Conservation (phyloP, 1,140 invertebrate species). For the Leptopilina clavipes region DNA sequence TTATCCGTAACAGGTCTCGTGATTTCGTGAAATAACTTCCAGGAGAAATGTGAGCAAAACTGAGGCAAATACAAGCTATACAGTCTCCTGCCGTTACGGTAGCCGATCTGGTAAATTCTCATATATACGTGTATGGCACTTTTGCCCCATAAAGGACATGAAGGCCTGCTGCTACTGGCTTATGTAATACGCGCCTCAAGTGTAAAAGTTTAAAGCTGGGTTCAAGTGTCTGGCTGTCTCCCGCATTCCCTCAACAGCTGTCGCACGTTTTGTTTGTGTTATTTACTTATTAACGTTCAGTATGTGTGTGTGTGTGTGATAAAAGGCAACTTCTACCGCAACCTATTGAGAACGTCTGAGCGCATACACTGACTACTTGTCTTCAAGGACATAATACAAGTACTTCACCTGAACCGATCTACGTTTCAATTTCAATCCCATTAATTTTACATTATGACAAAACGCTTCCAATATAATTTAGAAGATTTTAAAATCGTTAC, state of each 20-base stretch:
- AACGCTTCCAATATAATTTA: no score
- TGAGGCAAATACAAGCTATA: neutral
- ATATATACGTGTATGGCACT: neutral
- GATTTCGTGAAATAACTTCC: slow-evolving; percentile 2
- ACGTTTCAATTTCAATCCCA: slow-evolving; percentile 13
- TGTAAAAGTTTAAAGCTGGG: slow-evolving; percentile 34
- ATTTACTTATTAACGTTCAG: slow-evolving; percentile 9
- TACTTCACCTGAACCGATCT: neutral
- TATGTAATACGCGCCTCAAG: slow-evolving; percentile 53
- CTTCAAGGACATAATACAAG: slow-evolving; percentile 50
- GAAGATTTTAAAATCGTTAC: no score
- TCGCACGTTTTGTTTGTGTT: slow-evolving; percentile 45
- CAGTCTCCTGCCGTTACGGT: slow-evolving; percentile 10
- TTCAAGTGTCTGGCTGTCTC: slow-evolving; percentile 51
- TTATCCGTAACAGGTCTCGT: slow-evolving; percentile 18
- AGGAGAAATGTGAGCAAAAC: neutral
- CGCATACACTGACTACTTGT: neutral
- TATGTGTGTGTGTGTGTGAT: slow-evolving; percentile 11
- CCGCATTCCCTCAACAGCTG: slow-evolving; percentile 59
- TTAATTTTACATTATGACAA: neutral
- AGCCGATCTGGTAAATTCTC: neutral
- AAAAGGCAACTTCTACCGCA: neutral
- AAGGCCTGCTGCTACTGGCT: slow-evolving; percentile 54
- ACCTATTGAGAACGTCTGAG: neutral
- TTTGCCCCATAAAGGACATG: slow-evolving; percentile 26